phyloP scores from a whole-genome alignment of 2,113 vertebrate genomes.

The Epinephelus moara region DNA sequence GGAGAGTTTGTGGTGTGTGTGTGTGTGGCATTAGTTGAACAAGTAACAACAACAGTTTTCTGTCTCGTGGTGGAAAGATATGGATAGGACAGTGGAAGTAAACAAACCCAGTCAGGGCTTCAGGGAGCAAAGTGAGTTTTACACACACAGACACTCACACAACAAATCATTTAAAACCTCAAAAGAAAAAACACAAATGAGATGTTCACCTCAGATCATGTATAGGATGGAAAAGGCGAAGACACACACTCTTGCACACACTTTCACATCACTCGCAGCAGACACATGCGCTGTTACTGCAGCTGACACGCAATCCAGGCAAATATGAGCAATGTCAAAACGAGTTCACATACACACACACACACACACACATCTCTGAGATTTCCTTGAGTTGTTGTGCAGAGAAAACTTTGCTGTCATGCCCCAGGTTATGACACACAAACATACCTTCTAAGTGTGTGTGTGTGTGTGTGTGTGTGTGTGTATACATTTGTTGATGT shows the following conservation, averaged over 20 bases:
- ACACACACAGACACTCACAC: conserved; percentile 2
- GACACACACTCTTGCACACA: conserved; percentile 33
- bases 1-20: conserved; percentile 16
- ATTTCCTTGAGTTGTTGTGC: conserved; percentile 16
- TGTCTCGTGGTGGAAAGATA: conserved; percentile 55
- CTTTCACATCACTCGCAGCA: conserved; percentile 45
- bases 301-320: conserved; percentile 49
- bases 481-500: neutral
- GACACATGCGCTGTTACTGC: conserved; percentile 51
- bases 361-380: neutral
- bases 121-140: conserved; percentile 37
- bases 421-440: neutral
- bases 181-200: conserved; percentile 8
- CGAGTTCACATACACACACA: conserved; percentile 33
- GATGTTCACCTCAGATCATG: conserved; percentile 10
- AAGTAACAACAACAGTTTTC: conserved; percentile 68
- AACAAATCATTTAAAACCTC: neutral
- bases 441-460: neutral
- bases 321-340: conserved; percentile 59
- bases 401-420: conserved; percentile 65
- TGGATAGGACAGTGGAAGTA: conserved; percentile 46
- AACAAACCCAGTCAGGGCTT: conserved; percentile 48
- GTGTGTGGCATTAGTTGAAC: conserved; percentile 58
- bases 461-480: conserved; percentile 19
- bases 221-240: neutral